Evolutionary conservation across 2,113 vertebrate species (phyloP).

Genomic region (Shinisaurus crocodilurus): DNA sequence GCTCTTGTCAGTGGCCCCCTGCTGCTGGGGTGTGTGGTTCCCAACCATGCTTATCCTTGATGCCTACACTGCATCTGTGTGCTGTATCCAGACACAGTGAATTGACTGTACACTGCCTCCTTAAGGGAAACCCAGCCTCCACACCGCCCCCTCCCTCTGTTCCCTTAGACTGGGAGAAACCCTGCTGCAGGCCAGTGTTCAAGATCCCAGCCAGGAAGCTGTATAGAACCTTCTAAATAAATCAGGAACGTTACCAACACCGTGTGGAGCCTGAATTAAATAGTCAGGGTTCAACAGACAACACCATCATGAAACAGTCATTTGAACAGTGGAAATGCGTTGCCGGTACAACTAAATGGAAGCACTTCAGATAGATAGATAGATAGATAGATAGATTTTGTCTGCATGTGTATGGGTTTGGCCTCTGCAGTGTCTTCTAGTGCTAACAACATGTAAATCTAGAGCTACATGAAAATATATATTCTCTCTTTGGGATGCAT

Average conservation of each 20-base stretch:
- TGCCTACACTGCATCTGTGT: too few relatives aligned
- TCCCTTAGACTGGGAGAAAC: background rate
- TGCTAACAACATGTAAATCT: background rate
- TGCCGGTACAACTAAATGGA: background rate
- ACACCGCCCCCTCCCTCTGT: background rate
- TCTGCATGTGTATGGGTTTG: too few relatives aligned
- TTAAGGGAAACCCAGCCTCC: background rate
- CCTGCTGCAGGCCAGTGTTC: background rate
- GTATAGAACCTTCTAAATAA: background rate
- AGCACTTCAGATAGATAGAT: too few relatives aligned
- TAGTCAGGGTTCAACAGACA: background rate
- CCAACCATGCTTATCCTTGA: too few relatives aligned
- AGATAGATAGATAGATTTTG: too few relatives aligned
- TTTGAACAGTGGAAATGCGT: background rate
- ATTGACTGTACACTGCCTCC: background rate
- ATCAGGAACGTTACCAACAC: background rate
- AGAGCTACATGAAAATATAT: accelerated
- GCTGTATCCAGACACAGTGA: background rate
- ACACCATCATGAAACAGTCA: background rate
- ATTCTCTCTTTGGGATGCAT: background rate
- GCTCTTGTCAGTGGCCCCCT: too few relatives aligned
- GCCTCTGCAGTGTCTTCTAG: background rate
- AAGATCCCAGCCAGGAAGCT: background rate
- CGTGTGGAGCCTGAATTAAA: background rate
- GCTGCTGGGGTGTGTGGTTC: too few relatives aligned